Evolutionary conservation across 2,113 vertebrate species (phyloP), one percentile per base, ranked within the genome.

Genomic region (Guaruba guarouba): DNA sequence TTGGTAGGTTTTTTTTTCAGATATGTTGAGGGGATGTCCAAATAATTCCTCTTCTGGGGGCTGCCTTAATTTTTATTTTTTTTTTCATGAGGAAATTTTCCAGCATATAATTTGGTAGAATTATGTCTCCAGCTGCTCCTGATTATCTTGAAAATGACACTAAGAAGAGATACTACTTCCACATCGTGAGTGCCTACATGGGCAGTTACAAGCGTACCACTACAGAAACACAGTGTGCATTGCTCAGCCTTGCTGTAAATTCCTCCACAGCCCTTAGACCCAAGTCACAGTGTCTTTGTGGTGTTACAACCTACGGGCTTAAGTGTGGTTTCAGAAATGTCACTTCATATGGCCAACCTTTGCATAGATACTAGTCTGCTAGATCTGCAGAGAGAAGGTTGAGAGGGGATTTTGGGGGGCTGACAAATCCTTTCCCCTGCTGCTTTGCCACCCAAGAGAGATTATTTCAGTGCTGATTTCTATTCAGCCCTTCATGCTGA

Each of bases 301-400:
- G 14, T 10, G 2, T 71, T 64, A 39, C 2, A 10, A 49, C 28
- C 17, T 48, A 35, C 31, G 11, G 29, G 22, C 15, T 88, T 69
- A 84, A 54, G 33, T 29, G 66, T 73, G 33, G 23, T 86, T 90
- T 92, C 46, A 86, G 76, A 95, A 94, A 73, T 54, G n/a, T 39
- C 4, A 5, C 27, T 17, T 29, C 17, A 7, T 31, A 13, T 31
- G 27, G 39, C 22, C 79, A 81, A 2, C 10, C 13, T 67, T 67
- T 82, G 52, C 69, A 37, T 7, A 78, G 73, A 24, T 24, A 18
- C 35, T 41, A 43, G 46, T 61, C 37, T 57, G n/a, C 43, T 43
- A 70, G 22, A 70, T 10, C 25, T 71, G 51, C 76, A 84, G 51
- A 73, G 28, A 71, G 29, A 67, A 55, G 39, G 76, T 4, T 75